phyloP scores from a whole-genome alignment of 1,140 invertebrate species.

The Argopecten irradians region DNA sequence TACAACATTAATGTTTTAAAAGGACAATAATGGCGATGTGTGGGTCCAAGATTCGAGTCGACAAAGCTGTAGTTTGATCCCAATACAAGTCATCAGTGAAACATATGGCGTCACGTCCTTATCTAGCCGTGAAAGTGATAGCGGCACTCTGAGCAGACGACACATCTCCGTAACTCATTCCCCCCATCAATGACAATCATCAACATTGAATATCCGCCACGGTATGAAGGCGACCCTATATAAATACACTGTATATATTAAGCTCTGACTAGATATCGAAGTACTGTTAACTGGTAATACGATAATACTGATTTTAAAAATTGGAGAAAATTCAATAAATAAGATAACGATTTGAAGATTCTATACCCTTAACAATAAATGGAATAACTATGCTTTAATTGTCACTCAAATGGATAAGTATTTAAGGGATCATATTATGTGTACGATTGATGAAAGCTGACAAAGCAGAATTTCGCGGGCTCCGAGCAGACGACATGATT shows the following conservation, averaged over 20 bases:
- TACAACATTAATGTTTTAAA: neutral
- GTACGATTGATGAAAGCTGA: neutral
- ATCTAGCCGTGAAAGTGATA: neutral
- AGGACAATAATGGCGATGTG: neutral
- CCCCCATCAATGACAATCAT: slow-evolving; percentile 15
- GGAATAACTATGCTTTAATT: neutral
- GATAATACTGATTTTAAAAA: neutral
- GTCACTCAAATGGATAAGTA: neutral
- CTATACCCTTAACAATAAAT: neutral
- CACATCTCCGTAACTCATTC: neutral
- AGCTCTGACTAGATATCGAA: neutral
- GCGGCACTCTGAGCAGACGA: neutral
- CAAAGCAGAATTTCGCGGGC: neutral
- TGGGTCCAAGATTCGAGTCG: neutral
- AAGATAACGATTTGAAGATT: neutral
- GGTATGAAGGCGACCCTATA: neutral
- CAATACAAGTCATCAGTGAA: neutral
- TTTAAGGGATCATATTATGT: neutral
- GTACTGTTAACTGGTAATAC: neutral
- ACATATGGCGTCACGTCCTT: neutral
- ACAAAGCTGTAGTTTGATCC: neutral
- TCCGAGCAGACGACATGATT: slow-evolving; percentile 14
- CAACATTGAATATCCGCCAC: neutral
- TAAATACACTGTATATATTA: neutral
- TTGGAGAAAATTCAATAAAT: neutral